Conservation (phyloP, 2,113 vertebrate species). For the Isurus oxyrinchus region DNA sequence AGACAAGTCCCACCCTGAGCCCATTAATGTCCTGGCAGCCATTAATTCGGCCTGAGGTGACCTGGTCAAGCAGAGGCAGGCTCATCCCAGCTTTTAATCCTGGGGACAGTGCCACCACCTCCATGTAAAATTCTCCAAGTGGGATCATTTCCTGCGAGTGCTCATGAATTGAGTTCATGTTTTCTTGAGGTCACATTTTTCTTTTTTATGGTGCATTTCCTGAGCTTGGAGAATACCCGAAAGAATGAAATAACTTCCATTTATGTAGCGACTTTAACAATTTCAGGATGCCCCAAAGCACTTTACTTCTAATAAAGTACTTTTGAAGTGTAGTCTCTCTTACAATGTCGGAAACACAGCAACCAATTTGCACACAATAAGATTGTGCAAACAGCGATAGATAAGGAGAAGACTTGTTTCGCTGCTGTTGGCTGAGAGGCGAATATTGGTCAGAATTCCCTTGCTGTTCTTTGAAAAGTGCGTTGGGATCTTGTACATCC, state of each 20-base stretch:
- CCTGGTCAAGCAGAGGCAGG: not conserved
- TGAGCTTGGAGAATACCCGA: not conserved
- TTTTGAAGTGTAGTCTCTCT: not conserved
- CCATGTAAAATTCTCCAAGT: no score
- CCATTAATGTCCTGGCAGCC: not conserved
- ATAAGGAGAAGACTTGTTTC: not conserved
- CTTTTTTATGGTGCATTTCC: not conserved
- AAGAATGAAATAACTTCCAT: not conserved
- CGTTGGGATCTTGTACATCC: not conserved
- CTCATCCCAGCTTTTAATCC: not conserved
- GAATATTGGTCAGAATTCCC: not conserved
- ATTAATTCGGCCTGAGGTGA: not conserved
- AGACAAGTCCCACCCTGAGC: not conserved
- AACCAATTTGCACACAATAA: not conserved
- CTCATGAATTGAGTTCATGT: not conserved
- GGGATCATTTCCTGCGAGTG: not conserved
- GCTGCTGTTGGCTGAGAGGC: not conserved
- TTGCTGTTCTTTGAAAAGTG: not conserved
- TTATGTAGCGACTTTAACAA: not conserved
- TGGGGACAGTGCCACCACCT: no score
- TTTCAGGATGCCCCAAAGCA: not conserved
- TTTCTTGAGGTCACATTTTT: not conserved
- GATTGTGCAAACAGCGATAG: not conserved
- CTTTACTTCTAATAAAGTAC: not conserved
- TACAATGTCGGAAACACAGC: no score